Evolutionary conservation across 2,888 invertebrate species (phyloP).

Genomic region (Creontiades dilutus): DNA sequence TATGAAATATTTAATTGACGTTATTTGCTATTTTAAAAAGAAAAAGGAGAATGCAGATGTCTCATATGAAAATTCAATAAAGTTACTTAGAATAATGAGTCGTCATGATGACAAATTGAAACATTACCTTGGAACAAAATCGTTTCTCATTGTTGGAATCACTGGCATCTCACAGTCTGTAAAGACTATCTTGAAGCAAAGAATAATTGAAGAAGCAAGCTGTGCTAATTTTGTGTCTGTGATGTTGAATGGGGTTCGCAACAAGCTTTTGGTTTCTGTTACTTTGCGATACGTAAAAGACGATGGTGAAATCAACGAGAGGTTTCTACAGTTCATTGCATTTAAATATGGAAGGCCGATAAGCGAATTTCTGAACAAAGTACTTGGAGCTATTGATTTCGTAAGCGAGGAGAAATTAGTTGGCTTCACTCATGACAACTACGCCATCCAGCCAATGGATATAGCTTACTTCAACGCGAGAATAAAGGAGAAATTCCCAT

Average conservation of each 20-base stretch:
- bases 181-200: not conserved
- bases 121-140: not conserved
- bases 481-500: not conserved
- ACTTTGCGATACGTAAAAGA: not conserved
- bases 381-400: not conserved
- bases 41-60: not conserved
- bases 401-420: not conserved
- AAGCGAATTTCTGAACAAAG: not conserved
- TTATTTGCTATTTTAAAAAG: slow-evolving; percentile 20
- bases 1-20: slow-evolving; percentile 20
- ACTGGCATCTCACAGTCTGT: not conserved
- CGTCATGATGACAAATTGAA: not conserved
- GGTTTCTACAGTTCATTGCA: slow-evolving; percentile 36
- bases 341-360: not conserved
- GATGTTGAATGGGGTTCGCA: slow-evolving; percentile 2
- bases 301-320: not conserved
- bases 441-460: not conserved
- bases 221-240: not conserved
- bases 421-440: slow-evolving; percentile 23
- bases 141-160: not conserved
- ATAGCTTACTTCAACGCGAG: not conserved
- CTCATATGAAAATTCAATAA: not conserved
- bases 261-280: not conserved
- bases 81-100: not conserved
- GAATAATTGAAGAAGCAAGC: not conserved